Evolutionary conservation across 1,140 invertebrate genomes (phyloP), one percentile per base, ranked within the genome.

Genomic region (Dendrolimus kikuchii): DNA sequence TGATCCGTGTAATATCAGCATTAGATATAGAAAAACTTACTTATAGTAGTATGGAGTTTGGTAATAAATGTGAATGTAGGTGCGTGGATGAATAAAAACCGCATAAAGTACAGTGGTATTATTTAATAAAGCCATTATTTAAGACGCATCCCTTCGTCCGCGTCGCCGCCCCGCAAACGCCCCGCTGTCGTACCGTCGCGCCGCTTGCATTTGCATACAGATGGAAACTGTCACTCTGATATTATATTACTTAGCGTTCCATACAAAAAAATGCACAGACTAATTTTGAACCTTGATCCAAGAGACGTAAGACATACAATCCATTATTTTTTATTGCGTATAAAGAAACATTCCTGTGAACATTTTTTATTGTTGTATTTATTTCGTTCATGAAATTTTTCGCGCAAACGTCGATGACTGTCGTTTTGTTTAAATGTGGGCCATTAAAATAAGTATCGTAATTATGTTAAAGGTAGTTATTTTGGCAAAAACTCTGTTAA

Each of bases 201-300:
- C 39, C 55, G 59, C 58, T 55, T 70, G 67, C 71, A 77, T 77
- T 77, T 74, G 71, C 74, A 77, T 77, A 73, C 71, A 77, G 71
- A 77, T 77, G 66, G 74, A 71, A 73, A 76, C 55, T 64, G 71
- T 77, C 71, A 67, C 59, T 62, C 49, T 50, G 62, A 72, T 74
- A 74, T 73, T 77, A 71, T 69, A 77, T 77, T 73, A 72, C 62
- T 69, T 64, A 66, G 56, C 57, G 5, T 10, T 53, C 37, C 49
- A 10, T 10, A 49, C 39, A 39, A 36, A 48, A 53, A 48, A 44
- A 37, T 38, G 36, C 38, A 38, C 5, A 48, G 36, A 10, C 3
- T 48, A 9, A 46, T 42, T 42, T n/a, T 45, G 23, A 45, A n/a
- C 43, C n/a, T 10, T 45, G 43, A 4, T 45, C 5, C 23, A n/a